Evolutionary conservation across 2,888 invertebrate genomes (phyloP).

Genomic region (Leptopilina syphax): DNA sequence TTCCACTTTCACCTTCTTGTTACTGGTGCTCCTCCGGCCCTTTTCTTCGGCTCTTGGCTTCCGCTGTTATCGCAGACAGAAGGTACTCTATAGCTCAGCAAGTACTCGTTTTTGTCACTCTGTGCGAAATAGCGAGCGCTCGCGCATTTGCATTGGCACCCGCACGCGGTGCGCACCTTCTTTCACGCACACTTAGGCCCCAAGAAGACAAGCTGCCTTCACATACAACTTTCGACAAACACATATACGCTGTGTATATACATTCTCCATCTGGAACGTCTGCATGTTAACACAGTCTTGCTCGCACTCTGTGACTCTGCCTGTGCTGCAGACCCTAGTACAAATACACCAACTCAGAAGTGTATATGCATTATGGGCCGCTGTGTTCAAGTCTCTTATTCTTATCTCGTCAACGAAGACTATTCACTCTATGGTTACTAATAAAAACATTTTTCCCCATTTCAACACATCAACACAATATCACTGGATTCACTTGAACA

Average conservation of each 20-base stretch:
- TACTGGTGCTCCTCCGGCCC: constrained; percentile 41
- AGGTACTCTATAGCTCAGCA: constrained; percentile 13
- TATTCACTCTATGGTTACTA: not conserved
- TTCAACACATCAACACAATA: not conserved
- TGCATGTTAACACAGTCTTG: constrained; percentile 13
- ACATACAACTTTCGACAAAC: constrained; percentile 2
- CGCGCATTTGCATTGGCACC: constrained; percentile 8
- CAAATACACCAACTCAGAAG: not conserved
- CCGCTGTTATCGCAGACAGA: constrained; percentile 41
- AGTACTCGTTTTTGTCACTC: constrained; percentile 32
- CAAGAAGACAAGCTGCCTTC: constrained; percentile 18
- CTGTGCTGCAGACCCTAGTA: not conserved
- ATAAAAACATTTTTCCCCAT: too few species aligned
- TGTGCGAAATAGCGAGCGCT: not conserved
- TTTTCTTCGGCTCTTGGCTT: constrained; percentile 47
- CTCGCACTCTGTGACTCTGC: not conserved
- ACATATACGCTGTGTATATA: not conserved
- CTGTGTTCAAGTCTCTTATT: not conserved
- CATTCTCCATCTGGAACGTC: constrained; percentile 21
- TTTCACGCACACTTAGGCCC: constrained; percentile 29
- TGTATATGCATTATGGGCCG: not conserved
- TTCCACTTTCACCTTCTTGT: constrained; percentile 47
- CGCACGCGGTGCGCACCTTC: constrained; percentile 20
- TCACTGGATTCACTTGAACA: not conserved
- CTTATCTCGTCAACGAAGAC: constrained; percentile 18